Evolutionary conservation across 1,140 invertebrate genomes (phyloP).

Genomic region (Drosophila elegans): DNA sequence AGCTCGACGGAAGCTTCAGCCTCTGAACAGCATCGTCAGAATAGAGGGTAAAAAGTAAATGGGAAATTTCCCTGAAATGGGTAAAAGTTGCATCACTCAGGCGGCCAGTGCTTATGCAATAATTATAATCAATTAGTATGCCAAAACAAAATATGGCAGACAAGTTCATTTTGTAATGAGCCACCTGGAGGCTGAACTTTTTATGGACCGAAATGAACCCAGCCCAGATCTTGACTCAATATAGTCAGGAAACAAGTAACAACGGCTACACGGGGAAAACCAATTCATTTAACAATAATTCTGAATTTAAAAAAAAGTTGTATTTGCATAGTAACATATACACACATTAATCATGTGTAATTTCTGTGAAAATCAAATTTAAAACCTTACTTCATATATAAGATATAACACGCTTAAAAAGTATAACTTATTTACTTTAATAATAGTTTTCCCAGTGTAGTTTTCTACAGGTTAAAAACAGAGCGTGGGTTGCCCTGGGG

Average conservation of each 20-base stretch:
- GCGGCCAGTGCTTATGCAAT: conserved; percentile 61
- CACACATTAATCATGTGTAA: no score
- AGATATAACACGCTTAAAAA: no score
- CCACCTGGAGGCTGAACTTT: conserved; percentile 29
- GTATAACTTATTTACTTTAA: neutral
- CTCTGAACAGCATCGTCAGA: conserved; percentile 2
- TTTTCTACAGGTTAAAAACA: neutral
- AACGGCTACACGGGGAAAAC: conserved; percentile 2
- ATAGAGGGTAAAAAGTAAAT: conserved; percentile 9
- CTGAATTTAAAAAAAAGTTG: no score
- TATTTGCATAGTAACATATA: no score
- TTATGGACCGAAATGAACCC: conserved; percentile 34
- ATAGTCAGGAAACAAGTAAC: conserved; percentile 24
- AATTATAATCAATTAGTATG: conserved; percentile 72
- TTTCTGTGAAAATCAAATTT: no score
- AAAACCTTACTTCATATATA: no score
- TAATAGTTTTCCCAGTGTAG: neutral
- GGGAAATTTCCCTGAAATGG: conserved; percentile 42
- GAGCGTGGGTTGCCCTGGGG: conserved; percentile 29
- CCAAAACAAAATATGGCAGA: conserved; percentile 60
- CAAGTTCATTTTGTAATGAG: conserved; percentile 62
- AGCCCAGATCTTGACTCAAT: conserved; percentile 58
- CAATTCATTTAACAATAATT: neutral
- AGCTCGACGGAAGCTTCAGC: conserved; percentile 38
- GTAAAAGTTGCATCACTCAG: conserved; percentile 54